A percentile compares a stretch with the other conserved stretches of the same genome.
Evolutionary conservation across 1,140 invertebrate genomes (phyloP).

Genomic region (Mya arenaria): DNA sequence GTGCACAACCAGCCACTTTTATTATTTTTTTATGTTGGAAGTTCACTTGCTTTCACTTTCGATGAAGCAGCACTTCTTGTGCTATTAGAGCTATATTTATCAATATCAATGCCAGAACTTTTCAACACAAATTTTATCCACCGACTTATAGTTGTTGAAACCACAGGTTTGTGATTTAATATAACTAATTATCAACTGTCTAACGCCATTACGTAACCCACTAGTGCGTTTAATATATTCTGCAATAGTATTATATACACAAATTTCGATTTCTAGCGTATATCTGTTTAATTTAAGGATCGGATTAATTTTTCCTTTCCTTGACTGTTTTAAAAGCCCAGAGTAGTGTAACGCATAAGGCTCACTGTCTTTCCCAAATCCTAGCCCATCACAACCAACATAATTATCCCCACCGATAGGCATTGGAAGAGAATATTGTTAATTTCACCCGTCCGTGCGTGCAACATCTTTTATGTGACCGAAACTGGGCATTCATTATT

Average conservation of each 20-base stretch:
- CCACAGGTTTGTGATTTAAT: slow-evolving; percentile 35
- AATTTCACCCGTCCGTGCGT: slow-evolving; percentile 7
- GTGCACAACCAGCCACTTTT: neutral
- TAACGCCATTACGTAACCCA: neutral
- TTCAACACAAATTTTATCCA: slow-evolving; percentile 45
- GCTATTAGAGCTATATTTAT: slow-evolving; percentile 24
- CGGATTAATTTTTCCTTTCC: neutral
- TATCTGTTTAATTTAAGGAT: neutral
- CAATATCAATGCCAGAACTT: neutral
- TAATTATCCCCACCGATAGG: too few relatives aligned
- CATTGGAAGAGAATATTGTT: slow-evolving; percentile 25
- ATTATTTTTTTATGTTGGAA: too few relatives aligned
- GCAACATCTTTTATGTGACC: too few relatives aligned
- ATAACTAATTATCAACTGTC: slow-evolving; percentile 38
- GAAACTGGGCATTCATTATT: too few relatives aligned
- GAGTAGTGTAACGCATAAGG: neutral
- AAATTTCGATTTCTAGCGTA: slow-evolving; percentile 8
- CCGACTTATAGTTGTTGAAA: slow-evolving; percentile 25
- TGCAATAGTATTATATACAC: slow-evolving; percentile 23
- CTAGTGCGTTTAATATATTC: slow-evolving; percentile 28
- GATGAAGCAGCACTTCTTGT: neutral
- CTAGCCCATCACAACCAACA: slow-evolving; percentile 15
- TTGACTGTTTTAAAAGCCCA: slow-evolving; percentile 31
- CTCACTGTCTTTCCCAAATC: neutral
- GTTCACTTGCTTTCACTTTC: neutral